Evolutionary conservation across 2,113 vertebrate species (phyloP), one percentile per base, ranked within the genome.

Genomic region (Salvelinus fontinalis): DNA sequence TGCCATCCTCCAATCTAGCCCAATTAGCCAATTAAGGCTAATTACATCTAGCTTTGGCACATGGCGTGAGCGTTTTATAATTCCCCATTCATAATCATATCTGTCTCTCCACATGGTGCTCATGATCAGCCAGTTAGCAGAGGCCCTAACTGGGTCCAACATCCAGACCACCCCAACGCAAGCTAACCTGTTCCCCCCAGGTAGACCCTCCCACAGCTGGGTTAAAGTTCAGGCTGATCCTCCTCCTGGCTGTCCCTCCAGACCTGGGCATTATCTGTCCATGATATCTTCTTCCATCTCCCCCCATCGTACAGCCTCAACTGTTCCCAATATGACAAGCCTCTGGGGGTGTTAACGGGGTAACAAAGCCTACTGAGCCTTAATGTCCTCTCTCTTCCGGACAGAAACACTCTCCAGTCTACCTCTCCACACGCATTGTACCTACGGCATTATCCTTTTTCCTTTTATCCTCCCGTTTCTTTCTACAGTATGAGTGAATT

Each of bases 21-120:
- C 87, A 92, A 89, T 91, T 90, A 92, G 89, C 88, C 90, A 90
- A 90, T 91, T 91, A 91, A 84, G 82, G 87, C 87, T 91, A 92
- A 92, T 91, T 89, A 88, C 88, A 89, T 91, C 88, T 75, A 90
- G 83, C 83, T 88, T 87, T 86, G 87, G 88, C 87, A 87, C 87
- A 86, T 86, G 87, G 88, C 88, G 86, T 86, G 85, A 88, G 83
- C 81, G 57, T 90, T 90, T 84, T 87, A 88, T 90, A 89, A 90
- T 89, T 68, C 90, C 83, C 86, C 90, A 91, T 91, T 89, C 49
- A 90, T 92, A 90, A 90, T 75, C 73, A 79, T 24, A 80, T 79
- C 84, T 83, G 67, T 79, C 87, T 79, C 80, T 75, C 57, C 74
- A 81, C 66, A 67, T 49, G 20, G 13, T 39, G 44, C 44, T 5